phyloP scores from a whole-genome alignment of 2,888 invertebrate species.

The Augiades crinisus region DNA sequence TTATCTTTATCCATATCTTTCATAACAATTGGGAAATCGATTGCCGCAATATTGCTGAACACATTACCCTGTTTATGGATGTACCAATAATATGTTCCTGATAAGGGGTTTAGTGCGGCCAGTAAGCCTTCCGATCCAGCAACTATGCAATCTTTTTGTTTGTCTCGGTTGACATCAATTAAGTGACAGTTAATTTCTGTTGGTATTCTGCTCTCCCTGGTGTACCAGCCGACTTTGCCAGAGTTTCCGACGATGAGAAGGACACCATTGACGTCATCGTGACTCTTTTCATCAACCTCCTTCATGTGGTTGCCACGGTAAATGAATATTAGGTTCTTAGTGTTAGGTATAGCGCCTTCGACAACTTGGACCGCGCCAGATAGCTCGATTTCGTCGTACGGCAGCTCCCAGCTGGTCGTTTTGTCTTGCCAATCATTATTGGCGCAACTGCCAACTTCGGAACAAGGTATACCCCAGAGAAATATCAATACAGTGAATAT shows the following conservation, averaged over 20 bases:
- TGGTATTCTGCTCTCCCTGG: conserved; percentile 85
- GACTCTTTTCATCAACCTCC: conserved; percentile 65
- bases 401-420: conserved; percentile 85
- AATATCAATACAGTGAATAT: conserved; percentile 87
- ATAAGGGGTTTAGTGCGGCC: conserved; percentile 76
- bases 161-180: conserved; percentile 87
- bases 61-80: conserved; percentile 78
- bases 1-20: conserved; percentile 88
- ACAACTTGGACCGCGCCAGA: conserved; percentile 87
- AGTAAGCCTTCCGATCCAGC: conserved; percentile 85
- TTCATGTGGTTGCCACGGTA: conserved; percentile 85
- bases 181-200: conserved; percentile 87
- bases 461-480: conserved; percentile 88
- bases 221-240: conserved; percentile 88
- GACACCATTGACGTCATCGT: conserved; percentile 83
- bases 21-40: conserved; percentile 86
- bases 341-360: conserved; percentile 82
- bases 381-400: conserved; percentile 85
- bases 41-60: conserved; percentile 76
- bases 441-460: conserved; percentile 85
- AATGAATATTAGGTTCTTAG: conserved; percentile 87
- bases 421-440: conserved; percentile 77
- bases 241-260: conserved; percentile 85
- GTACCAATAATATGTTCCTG: conserved; percentile 81
- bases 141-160: conserved; percentile 87